A percentile compares a stretch with the other conserved stretches of the same genome.
phyloP scores from a whole-genome alignment of 2,113 vertebrate species.

The Thymallus thymallus region DNA sequence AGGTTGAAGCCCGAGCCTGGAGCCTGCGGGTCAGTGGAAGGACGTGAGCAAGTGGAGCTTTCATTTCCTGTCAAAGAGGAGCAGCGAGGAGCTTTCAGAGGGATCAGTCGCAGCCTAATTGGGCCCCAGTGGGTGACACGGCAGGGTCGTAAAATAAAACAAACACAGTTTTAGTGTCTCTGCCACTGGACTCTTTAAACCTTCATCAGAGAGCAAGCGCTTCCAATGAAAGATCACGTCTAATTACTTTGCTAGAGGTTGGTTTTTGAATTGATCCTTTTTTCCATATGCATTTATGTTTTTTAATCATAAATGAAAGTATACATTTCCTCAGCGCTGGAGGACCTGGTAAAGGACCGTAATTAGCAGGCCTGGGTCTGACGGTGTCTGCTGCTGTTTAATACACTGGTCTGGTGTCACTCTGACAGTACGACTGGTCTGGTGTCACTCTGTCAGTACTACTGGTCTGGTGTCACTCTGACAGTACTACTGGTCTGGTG shows the following conservation, averaged over 20 bases:
- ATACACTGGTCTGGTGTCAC: slow-evolving; percentile 51
- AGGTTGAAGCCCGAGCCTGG: slow-evolving; percentile 46
- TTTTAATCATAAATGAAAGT: slow-evolving; percentile 74
- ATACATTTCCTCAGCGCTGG: slow-evolving; percentile 62
- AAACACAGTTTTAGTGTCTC: slow-evolving; percentile 74
- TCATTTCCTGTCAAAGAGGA: slow-evolving; percentile 61
- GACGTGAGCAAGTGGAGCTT: slow-evolving; percentile 43
- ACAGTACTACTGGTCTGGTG: no score
- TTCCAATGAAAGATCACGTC: slow-evolving; percentile 68
- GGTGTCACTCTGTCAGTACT: no score
- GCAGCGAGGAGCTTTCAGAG: slow-evolving; percentile 58
- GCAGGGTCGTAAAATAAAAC: slow-evolving; percentile 75
- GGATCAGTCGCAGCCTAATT: slow-evolving; percentile 75
- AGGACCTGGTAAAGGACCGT: slow-evolving; percentile 70
- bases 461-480: no score
- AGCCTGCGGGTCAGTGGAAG: slow-evolving; percentile 52
- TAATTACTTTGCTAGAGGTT: slow-evolving; percentile 70
- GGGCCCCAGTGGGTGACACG: slow-evolving; percentile 74
- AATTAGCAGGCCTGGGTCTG: slow-evolving; percentile 73
- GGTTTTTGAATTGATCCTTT: slow-evolving; percentile 71
- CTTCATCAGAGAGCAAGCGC: slow-evolving; percentile 75
- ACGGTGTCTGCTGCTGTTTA: slow-evolving; percentile 40
- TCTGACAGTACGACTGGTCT: slow-evolving; percentile 45
- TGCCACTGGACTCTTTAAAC: slow-evolving; percentile 74
- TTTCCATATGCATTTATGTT: slow-evolving; percentile 64